Base-by-base conservation (phyloP, 1,140 invertebrate species). In the Dolichoris vasculosae region DNA sequence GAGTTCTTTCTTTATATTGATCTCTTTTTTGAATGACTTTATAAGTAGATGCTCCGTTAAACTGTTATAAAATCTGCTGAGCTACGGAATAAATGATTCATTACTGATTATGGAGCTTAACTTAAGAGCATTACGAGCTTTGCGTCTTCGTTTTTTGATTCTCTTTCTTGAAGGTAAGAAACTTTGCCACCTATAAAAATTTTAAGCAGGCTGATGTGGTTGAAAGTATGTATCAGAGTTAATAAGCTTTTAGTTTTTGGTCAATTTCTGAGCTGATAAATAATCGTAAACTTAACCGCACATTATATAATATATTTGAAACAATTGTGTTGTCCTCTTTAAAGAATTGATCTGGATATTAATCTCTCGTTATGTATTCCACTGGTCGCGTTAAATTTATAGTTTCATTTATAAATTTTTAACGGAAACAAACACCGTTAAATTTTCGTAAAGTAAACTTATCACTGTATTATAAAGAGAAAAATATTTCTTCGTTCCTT, bases 61-160 rank as follows among this genome's bases (percentile, higher is more conserved):
- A 73, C 13, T 43, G 40, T 73, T 73, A 43, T 73, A 43, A 73
- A 59, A n/a, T 35, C 35, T 75, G 51, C 71, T 76, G 51, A 69
- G 55, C 3, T 77, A 76, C 30, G 9, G 71, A 67, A 77, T 77
- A 84, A 76, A 83, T 83, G 69, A 77, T 77, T 83, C 59, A 40
- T 77, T 64, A 77, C 63, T 40, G 40, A 63, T 63, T 83, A 77
- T 83, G 51, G 73, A 63, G 82, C n/a, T 77, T 83, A 43, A 63
- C 81, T 0, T n/a, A 59, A 59, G 38, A 59, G 35, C 51, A 82
- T 71, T 82, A 71, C 71, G 43, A 80, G 40, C 78, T 82, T 55
- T 38, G 67, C n/a, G 9, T 32, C 78, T 80, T 67, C 59, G n/a
- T 46, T 67, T 67, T 80, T 38, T 23, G 35, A 15, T 55, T 32